Percentiles rank a stretch among this genome's conserved stretches.
These are phyloP conservation scores for Stramonita haemastoma DNA, from an alignment of 2,888 invertebrate genomes.

Conservation along the genomic window DNA sequence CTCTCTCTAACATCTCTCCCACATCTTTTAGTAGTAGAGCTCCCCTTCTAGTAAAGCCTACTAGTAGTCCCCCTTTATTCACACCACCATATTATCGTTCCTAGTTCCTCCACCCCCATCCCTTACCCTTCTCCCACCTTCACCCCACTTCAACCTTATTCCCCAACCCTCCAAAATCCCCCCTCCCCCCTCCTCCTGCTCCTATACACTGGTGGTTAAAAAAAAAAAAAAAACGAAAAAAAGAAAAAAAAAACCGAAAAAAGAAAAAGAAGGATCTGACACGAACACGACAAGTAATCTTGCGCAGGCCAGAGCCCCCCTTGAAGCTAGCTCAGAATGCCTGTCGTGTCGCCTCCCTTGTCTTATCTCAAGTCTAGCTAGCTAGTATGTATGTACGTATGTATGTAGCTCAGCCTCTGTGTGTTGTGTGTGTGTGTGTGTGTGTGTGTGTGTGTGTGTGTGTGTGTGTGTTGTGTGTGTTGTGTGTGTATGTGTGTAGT, in stretches of 20 bases:
- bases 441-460: background rate
- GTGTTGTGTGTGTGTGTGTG: background rate
- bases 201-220: background rate
- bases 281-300: slow-evolving; percentile 17
- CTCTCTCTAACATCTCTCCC: too few relatives aligned
- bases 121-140: background rate
- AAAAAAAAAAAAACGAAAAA: too few relatives aligned
- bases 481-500: too few relatives aligned
- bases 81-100: background rate
- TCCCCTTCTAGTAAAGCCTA: too few relatives aligned
- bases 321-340: background rate
- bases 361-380: background rate
- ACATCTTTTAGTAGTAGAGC: too few relatives aligned
- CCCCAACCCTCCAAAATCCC: too few relatives aligned
- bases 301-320: background rate
- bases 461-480: too few relatives aligned
- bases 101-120: too few relatives aligned
- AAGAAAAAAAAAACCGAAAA: too few relatives aligned
- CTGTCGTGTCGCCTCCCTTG: background rate
- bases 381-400: background rate
- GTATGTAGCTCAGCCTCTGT: background rate
- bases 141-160: background rate
- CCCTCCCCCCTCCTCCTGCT: background rate
- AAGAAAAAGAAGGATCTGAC: background rate
- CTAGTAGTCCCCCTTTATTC: background rate